phyloP scores from a whole-genome alignment of 2,888 invertebrate species.

The Parnassius smintheus region DNA sequence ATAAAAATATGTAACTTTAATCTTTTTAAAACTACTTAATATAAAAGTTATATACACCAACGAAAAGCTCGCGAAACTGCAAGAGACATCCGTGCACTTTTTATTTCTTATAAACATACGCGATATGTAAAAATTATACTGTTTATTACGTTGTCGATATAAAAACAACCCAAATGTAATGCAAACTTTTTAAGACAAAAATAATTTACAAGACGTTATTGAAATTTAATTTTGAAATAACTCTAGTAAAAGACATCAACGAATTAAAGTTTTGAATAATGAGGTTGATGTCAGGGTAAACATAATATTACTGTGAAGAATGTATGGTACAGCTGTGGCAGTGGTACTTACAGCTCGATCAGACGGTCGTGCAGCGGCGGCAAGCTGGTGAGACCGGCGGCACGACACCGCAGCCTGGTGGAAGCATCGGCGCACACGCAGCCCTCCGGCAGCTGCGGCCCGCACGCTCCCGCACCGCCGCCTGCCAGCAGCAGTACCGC shows the following conservation, averaged over 20 bases:
- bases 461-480: slow-evolving; percentile 27
- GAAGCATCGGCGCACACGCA: slow-evolving; percentile 23
- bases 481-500: slow-evolving; percentile 33
- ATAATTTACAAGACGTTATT: too few relatives aligned
- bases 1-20: too few relatives aligned
- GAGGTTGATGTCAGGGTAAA: not conserved
- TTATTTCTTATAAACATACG: too few relatives aligned
- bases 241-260: slow-evolving; percentile 33
- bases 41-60: not conserved
- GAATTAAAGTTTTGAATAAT: slow-evolving; percentile 5
- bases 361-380: slow-evolving; percentile 56
- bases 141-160: too few relatives aligned
- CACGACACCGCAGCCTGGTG: slow-evolving; percentile 51
- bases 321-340: not conserved
- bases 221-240: not conserved
- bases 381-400: slow-evolving; percentile 49
- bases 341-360: slow-evolving; percentile 50
- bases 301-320: not conserved
- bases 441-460: slow-evolving; percentile 37
- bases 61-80: not conserved
- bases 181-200: too few relatives aligned
- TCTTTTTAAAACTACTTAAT: too few relatives aligned
- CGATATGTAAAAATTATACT: too few relatives aligned
- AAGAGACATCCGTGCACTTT: not conserved
- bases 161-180: too few relatives aligned